Evolutionary conservation across 2,797 vertebrate species (phyloP).

Genomic region (Pteropus rufus): DNA sequence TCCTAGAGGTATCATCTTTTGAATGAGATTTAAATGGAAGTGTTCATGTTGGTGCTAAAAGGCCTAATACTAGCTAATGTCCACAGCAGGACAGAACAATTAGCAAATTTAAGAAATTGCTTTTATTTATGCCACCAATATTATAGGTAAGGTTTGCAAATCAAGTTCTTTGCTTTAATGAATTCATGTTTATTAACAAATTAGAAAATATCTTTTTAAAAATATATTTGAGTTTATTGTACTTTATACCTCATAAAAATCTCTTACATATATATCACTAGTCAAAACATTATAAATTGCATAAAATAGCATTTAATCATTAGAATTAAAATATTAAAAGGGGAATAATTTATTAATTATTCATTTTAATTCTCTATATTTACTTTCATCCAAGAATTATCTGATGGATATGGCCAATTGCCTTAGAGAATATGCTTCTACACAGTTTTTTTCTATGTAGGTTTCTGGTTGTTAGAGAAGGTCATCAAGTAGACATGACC

Average conservation of each 20-base stretch:
- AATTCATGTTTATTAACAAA: conserved; percentile 11
- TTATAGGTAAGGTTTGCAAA: background rate
- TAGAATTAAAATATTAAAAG: background rate
- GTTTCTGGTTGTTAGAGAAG: background rate
- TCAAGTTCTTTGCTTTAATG: background rate
- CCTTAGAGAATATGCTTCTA: background rate
- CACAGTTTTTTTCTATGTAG: background rate
- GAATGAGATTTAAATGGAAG: conserved; percentile 50
- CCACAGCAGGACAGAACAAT: conserved; percentile 6
- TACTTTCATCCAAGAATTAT: background rate
- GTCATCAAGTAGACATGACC: background rate
- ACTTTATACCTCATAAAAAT: background rate
- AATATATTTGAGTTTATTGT: background rate
- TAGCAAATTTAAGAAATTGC: background rate
- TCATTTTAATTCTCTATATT: background rate
- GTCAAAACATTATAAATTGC: background rate
- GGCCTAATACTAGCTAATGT: background rate
- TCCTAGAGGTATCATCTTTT: conserved; percentile 47
- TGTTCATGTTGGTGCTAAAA: background rate
- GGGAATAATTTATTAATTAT: background rate
- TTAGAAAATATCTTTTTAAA: background rate
- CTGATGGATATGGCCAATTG: background rate
- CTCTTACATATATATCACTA: background rate
- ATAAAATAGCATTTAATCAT: background rate
- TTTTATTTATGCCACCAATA: background rate